A percentile compares a stretch with the other conserved stretches of the same genome.
phyloP scores from a whole-genome alignment of 2,888 invertebrate genomes.

The Smittia sp. region DNA sequence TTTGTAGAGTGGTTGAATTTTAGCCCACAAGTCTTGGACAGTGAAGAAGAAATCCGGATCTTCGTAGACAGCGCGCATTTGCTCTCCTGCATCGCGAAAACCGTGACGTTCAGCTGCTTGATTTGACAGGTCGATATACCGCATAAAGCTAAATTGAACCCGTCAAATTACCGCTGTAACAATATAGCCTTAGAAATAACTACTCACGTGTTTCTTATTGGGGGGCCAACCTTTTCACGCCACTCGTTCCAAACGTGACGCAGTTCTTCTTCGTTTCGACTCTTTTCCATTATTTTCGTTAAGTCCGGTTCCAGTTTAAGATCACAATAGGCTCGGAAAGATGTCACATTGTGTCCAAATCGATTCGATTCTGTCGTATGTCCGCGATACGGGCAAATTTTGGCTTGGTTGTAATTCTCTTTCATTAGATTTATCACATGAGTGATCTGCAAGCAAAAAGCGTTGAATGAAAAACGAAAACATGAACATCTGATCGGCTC shows the following conservation, averaged over 20 bases:
- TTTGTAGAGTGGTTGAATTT: slow-evolving; percentile 72
- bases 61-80: slow-evolving; percentile 74
- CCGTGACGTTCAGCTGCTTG: slow-evolving; percentile 73
- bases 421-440: slow-evolving; percentile 75
- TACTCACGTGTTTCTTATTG: slow-evolving; percentile 70
- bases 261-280: slow-evolving; percentile 71
- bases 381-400: slow-evolving; percentile 64
- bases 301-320: slow-evolving; percentile 64
- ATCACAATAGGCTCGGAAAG: slow-evolving; percentile 57
- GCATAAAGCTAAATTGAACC: no score
- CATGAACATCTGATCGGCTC: not conserved
- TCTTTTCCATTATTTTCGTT: slow-evolving; percentile 63
- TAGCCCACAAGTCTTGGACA: slow-evolving; percentile 60
- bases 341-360: slow-evolving; percentile 44
- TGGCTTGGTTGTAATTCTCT: slow-evolving; percentile 69
- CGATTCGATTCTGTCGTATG: slow-evolving; percentile 45
- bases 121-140: slow-evolving; percentile 76
- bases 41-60: slow-evolving; percentile 63
- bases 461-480: slow-evolving; percentile 20
- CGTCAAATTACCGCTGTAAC: no score
- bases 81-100: slow-evolving; percentile 75
- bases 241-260: slow-evolving; percentile 77
- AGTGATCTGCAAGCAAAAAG: slow-evolving; percentile 49
- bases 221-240: slow-evolving; percentile 75
- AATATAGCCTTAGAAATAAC: no score